Conservation (phyloP, 2,888 invertebrate species). For the Actias luna region DNA sequence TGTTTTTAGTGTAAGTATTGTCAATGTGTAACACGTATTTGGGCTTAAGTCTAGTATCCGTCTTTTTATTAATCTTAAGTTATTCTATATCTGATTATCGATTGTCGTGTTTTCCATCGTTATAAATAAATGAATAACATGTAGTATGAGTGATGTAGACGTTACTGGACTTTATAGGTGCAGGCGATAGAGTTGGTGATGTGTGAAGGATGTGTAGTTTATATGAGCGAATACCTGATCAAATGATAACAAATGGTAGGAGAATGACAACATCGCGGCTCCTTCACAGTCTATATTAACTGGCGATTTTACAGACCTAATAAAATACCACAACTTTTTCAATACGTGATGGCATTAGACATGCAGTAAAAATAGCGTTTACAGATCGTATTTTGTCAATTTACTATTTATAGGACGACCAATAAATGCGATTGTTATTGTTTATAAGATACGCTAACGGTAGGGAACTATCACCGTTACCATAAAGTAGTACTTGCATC, state of each 20-base stretch:
- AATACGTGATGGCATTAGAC: slow-evolving; percentile 58
- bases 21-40: no score
- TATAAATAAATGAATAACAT: no score
- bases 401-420: slow-evolving; percentile 75
- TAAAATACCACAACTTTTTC: slow-evolving; percentile 59
- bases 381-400: slow-evolving; percentile 71
- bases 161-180: neutral
- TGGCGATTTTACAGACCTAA: slow-evolving; percentile 73
- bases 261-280: slow-evolving; percentile 50
- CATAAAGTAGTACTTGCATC: slow-evolving; percentile 65
- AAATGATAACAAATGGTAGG: slow-evolving; percentile 70
- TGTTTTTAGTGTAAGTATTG: no score
- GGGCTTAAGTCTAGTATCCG: no score
- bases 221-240: slow-evolving; percentile 50
- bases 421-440: slow-evolving; percentile 82
- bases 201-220: slow-evolving; percentile 43
- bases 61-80: no score
- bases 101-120: no score
- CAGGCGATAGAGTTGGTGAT: slow-evolving; percentile 27
- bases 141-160: no score
- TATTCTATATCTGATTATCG: no score
- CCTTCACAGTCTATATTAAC: slow-evolving; percentile 68
- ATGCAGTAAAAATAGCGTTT: slow-evolving; percentile 78
- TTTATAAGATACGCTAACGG: slow-evolving; percentile 79
- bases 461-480: slow-evolving; percentile 73